Evolutionary conservation across 2,888 invertebrate species (phyloP), one percentile per base, ranked within the genome.

Genomic region (Pristionchus entomophagus): DNA sequence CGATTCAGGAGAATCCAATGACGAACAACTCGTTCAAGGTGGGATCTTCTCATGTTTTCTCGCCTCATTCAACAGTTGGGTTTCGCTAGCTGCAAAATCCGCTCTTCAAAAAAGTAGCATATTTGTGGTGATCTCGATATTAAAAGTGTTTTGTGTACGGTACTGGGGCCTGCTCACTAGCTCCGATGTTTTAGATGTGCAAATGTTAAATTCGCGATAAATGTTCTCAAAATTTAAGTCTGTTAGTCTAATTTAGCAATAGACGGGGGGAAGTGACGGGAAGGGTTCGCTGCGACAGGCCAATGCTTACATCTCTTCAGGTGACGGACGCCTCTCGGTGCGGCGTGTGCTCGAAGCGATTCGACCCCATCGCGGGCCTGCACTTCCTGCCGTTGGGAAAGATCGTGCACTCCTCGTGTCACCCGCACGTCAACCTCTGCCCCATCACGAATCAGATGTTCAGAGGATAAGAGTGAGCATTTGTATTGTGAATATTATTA

Each of bases 371-470:
- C n/a, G 8, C 59, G 2, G 29, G 2, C 12, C 51, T 82, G 19
- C 82, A 82, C 41, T 59, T 35, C 29, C 82, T 82, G 22, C 82
- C 82, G 2, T 45, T 38, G 38, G 82, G 82, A 2, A 38, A 59
- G n/a, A 51, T 82, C 59, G 59, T 82, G 10, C 82, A 82, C 29
- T 6, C 82, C 0, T 0, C 22, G 0, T 82, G 82, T 14, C 82
- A 82, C 38, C 82, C 82, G n/a, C 82, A 82, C 29, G 14, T 82
- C 38, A 82, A 82, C 41, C 26, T 82, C 17, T 82, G 82, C 26
- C 82, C 82, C 14, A 49, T 82, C 10, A 82, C 82, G 0, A 82
- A 82, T 19, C 53, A 82, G 19, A 41, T 82, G 3, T 82, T 82
- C 41, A 35, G 32, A 41, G 56, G 35, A 38, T 82, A 41, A 59